These are phyloP conservation scores for Calosoma granatense DNA, from an alignment of 1,140 invertebrate species.

Conservation along the genomic window DNA sequence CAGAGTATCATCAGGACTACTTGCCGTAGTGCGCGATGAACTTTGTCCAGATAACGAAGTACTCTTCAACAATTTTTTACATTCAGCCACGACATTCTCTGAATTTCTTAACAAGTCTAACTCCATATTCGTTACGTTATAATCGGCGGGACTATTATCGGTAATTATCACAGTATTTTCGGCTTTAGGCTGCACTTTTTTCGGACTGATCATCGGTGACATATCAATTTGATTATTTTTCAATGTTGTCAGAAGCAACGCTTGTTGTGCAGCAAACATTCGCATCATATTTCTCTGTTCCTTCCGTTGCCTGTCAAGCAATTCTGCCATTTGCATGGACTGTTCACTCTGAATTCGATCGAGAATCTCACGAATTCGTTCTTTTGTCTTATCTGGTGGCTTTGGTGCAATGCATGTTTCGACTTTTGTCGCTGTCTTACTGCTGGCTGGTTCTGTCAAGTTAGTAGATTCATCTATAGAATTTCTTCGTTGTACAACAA, in stretches of 20 bases:
- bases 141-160: background rate
- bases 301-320: slow-evolving; percentile 32
- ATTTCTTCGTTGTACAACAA: background rate
- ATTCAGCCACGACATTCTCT: background rate
- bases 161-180: background rate
- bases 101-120: background rate
- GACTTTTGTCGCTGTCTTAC: background rate
- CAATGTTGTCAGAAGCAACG: slow-evolving; percentile 31
- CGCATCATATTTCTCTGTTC: slow-evolving; percentile 35
- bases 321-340: slow-evolving; percentile 33
- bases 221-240: slow-evolving; percentile 31
- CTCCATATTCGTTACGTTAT: slow-evolving; percentile 1
- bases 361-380: background rate
- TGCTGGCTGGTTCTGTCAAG: background rate
- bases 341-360: slow-evolving; percentile 34
- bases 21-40: background rate
- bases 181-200: background rate
- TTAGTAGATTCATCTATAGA: too few relatives aligned
- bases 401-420: background rate
- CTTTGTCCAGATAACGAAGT: background rate
- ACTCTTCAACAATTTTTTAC: slow-evolving; percentile 6
- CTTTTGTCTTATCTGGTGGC: background rate
- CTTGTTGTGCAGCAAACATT: slow-evolving; percentile 36
- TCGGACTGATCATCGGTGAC: slow-evolving; percentile 15
- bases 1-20: background rate